Percentiles rank a stretch among this genome's conserved stretches.
These are phyloP conservation scores for Agrochola lychnidis DNA, from an alignment of 2,888 invertebrate species.

Conservation along the genomic window DNA sequence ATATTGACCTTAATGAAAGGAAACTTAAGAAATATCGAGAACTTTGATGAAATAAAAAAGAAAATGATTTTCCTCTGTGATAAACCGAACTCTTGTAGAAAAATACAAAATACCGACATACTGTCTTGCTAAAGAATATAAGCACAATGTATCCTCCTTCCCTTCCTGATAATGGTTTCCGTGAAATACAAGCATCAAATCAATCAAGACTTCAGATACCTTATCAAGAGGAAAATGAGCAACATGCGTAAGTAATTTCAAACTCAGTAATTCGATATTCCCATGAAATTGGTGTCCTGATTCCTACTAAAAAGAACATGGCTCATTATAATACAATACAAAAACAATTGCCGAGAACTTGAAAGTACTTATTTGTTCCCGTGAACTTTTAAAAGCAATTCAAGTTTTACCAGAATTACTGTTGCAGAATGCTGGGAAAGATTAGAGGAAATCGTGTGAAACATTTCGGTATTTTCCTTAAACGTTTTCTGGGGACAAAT, in stretches of 20 bases:
- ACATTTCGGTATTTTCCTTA: constrained; percentile 43
- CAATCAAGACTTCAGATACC: constrained; percentile 5
- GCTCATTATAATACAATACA: constrained; percentile 32
- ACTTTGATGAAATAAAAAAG: too few species aligned
- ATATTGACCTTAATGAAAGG: too few species aligned
- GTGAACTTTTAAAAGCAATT: constrained; percentile 56
- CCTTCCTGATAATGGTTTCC: constrained; percentile 5
- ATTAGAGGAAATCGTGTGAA: constrained; percentile 46
- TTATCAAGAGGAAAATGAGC: constrained; percentile 20
- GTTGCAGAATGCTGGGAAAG: constrained; percentile 31
- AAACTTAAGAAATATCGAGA: neutral
- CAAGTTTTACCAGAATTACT: constrained; percentile 52
- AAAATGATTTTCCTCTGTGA: neutral
- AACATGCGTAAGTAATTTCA: constrained; percentile 32
- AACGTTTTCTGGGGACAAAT: constrained; percentile 37
- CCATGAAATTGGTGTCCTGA: constrained; percentile 34
- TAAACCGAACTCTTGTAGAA: neutral
- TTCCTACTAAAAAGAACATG: constrained; percentile 16
- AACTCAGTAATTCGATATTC: constrained; percentile 46
- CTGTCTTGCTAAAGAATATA: neutral
- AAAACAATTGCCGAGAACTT: constrained; percentile 44
- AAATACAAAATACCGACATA: neutral
- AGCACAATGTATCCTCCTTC: neutral
- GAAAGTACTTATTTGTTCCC: constrained; percentile 40
- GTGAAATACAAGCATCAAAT: constrained; percentile 7